Evolutionary conservation across 2,888 invertebrate genomes (phyloP).

Genomic region (Tromatobia lineatoria): DNA sequence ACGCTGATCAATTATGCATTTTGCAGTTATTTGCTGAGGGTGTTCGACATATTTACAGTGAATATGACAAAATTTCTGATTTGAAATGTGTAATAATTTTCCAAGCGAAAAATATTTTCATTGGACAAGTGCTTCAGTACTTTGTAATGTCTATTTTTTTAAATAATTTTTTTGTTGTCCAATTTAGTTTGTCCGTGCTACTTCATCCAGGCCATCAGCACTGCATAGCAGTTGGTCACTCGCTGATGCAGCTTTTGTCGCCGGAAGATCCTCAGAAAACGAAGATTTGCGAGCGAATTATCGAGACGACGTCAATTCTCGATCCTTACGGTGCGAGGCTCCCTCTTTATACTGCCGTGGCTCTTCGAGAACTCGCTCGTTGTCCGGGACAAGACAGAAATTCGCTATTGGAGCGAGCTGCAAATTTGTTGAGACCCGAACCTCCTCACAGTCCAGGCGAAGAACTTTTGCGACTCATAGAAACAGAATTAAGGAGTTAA

Average conservation of each 20-base stretch:
- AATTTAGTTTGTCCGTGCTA: constrained; percentile 83
- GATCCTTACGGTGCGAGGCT: constrained; percentile 92
- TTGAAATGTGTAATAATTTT: too few species aligned
- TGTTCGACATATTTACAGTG: too few species aligned
- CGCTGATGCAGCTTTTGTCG: constrained; percentile 91
- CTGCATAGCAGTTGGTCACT: constrained; percentile 93
- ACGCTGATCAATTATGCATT: too few species aligned
- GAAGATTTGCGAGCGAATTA: constrained; percentile 89
- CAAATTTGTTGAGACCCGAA: constrained; percentile 81
- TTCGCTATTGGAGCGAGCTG: constrained; percentile 79
- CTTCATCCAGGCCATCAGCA: constrained; percentile 95
- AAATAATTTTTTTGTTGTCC: background rate
- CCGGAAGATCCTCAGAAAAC: constrained; percentile 89
- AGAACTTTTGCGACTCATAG: constrained; percentile 77
- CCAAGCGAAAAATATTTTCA: too few species aligned
- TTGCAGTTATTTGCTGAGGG: too few species aligned
- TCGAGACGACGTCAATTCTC: constrained; percentile 88
- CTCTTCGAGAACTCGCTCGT: constrained; percentile 89
- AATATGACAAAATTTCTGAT: too few species aligned
- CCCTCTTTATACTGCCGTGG: constrained; percentile 92
- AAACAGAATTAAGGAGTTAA: constrained; percentile 64
- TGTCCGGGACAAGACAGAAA: constrained; percentile 78
- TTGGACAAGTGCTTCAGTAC: too few species aligned
- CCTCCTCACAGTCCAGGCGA: constrained; percentile 83
- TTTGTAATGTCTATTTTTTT: background rate